phyloP scores from a whole-genome alignment of 2,113 vertebrate species.

The Prionailurus viverrinus region DNA sequence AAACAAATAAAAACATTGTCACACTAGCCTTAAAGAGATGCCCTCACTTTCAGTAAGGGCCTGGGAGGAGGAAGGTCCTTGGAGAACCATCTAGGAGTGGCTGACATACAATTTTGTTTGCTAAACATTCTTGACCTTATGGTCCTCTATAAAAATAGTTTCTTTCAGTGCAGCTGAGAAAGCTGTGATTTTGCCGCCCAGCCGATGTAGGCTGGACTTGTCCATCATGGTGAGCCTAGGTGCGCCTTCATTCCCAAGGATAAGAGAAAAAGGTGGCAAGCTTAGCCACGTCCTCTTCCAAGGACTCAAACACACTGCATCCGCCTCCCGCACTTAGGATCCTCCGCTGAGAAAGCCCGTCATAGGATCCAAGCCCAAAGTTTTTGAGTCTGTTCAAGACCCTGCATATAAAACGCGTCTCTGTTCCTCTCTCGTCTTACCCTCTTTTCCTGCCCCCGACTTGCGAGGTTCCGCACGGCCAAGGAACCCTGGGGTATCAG shows the following conservation, averaged over 20 bases:
- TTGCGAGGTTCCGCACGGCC: constrained; percentile 73
- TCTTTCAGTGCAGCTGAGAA: constrained; percentile 73
- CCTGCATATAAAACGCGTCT: not conserved
- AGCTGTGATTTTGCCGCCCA: constrained; percentile 66
- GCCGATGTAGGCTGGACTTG: not conserved
- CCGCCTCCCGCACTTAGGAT: not conserved
- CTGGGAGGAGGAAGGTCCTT: constrained; percentile 58
- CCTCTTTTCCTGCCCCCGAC: not conserved
- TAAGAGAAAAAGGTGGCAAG: not conserved
- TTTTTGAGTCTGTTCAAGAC: not conserved
- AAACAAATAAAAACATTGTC: constrained; percentile 80
- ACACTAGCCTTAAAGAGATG: constrained; percentile 62
- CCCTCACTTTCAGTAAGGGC: constrained; percentile 74
- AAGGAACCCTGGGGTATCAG: constrained; percentile 74
- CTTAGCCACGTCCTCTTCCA: not conserved
- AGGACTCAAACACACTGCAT: not conserved
- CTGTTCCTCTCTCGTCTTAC: constrained; percentile 15
- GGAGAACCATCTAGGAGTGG: constrained; percentile 63
- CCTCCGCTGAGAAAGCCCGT: not conserved
- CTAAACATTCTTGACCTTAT: constrained; percentile 84
- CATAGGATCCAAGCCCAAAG: not conserved
- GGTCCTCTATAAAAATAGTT: constrained; percentile 81
- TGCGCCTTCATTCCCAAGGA: constrained; percentile 57
- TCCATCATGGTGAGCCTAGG: constrained; percentile 1
- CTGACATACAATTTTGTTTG: constrained; percentile 77